Conservation (phyloP, 2,113 vertebrate genomes). For the Puffinus mauretanicus region DNA sequence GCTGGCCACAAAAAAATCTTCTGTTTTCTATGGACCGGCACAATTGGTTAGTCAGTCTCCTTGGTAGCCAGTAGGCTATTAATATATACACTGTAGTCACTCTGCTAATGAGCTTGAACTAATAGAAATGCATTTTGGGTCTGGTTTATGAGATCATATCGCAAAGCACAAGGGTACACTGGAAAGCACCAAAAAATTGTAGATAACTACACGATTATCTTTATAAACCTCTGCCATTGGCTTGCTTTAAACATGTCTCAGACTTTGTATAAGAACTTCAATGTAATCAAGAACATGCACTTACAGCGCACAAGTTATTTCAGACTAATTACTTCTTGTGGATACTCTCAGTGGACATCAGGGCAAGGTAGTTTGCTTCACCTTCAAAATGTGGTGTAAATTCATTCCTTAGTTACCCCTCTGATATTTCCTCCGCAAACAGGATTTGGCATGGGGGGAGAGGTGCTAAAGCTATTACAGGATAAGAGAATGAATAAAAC, state of each 20-base stretch:
- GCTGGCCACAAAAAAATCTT: background rate
- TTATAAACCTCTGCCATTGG: background rate
- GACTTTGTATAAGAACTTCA: background rate
- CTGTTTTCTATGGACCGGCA: background rate
- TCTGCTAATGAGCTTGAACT: background rate
- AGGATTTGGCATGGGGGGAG: background rate
- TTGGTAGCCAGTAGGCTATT: background rate
- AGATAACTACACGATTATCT: background rate
- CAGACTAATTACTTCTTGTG: background rate
- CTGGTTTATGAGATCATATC: background rate
- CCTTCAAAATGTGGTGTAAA: background rate
- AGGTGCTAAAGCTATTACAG: background rate
- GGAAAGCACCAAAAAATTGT: conserved; percentile 40
- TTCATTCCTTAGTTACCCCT: background rate
- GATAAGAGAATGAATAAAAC: background rate
- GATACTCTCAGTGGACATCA: background rate
- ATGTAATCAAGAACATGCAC: background rate
- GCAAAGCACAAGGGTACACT: background rate
- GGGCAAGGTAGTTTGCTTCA: background rate
- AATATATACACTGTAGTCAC: background rate
- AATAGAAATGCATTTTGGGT: background rate
- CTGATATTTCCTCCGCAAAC: background rate
- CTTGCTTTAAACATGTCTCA: background rate
- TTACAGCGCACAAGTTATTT: background rate
- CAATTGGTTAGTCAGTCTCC: background rate